Conservation (phyloP, 2,113 vertebrate species). For the Hydropotes inermis region DNA sequence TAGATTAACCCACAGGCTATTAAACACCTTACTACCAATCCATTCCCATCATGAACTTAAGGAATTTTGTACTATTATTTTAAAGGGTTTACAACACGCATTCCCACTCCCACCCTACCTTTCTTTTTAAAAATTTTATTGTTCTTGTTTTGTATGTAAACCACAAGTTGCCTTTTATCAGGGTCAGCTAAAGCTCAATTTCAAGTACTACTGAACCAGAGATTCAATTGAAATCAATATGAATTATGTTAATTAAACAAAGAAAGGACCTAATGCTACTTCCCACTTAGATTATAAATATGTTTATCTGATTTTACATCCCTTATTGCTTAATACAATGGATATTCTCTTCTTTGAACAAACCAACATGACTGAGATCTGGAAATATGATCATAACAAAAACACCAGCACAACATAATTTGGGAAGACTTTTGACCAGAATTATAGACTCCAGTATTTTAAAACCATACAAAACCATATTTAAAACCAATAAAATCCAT, state of each 20-base stretch:
- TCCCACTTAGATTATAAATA: neutral
- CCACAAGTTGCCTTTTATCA: neutral
- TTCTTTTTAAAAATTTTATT: neutral
- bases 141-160: neutral
- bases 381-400: constrained; percentile 19
- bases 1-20: neutral
- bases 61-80: neutral
- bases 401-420: neutral
- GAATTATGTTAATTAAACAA: neutral
- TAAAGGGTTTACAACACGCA: neutral
- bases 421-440: neutral
- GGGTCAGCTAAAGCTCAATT: neutral
- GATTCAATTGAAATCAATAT: neutral
- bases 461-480: neutral
- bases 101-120: neutral
- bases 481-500: neutral
- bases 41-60: neutral
- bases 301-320: neutral
- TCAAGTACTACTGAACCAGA: neutral
- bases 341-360: neutral
- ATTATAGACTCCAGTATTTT: neutral
- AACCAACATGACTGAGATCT: neutral
- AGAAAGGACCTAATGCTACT: neutral
- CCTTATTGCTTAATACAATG: neutral
- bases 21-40: neutral